Evolutionary conservation across 2,888 invertebrate genomes (phyloP).

Genomic region (Stratiomys singularior): DNA sequence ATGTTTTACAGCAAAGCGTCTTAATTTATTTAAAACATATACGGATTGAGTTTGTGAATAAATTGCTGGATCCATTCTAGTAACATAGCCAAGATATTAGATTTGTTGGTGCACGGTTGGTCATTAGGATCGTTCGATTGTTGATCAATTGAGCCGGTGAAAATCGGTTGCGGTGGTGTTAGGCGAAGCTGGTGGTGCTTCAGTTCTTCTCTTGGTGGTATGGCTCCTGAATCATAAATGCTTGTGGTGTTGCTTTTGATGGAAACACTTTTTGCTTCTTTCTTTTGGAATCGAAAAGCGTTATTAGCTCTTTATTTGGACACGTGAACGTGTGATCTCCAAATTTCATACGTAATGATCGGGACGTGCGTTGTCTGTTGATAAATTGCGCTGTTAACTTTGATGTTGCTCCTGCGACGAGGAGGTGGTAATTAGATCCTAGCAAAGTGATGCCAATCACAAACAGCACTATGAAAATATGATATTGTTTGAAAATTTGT

Average conservation of each 20-base stretch:
- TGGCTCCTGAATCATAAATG: too few species aligned
- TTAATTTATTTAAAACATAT: conserved; percentile 40
- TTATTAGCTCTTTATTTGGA: background rate
- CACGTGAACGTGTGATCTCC: conserved; percentile 12
- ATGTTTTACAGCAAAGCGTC: conserved; percentile 30
- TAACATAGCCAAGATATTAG: background rate
- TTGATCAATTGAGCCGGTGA: too few species aligned
- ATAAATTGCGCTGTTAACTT: conserved; percentile 19
- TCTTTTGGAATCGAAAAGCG: background rate
- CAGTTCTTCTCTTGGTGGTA: too few species aligned
- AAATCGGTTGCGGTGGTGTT: background rate
- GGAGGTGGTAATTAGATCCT: background rate
- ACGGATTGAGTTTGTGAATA: conserved; percentile 1
- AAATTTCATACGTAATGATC: background rate
- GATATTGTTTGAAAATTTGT: background rate
- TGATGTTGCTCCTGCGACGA: background rate
- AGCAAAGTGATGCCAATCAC: background rate
- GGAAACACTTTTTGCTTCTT: background rate
- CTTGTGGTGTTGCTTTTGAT: background rate
- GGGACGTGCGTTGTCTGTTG: conserved; percentile 12
- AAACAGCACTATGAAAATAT: background rate
- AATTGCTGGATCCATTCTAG: background rate
- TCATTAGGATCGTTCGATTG: too few species aligned
- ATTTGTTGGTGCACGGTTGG: background rate
- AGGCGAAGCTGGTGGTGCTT: background rate